Conservation (phyloP, 2,797 vertebrate genomes). For the Anabas testudineus region DNA sequence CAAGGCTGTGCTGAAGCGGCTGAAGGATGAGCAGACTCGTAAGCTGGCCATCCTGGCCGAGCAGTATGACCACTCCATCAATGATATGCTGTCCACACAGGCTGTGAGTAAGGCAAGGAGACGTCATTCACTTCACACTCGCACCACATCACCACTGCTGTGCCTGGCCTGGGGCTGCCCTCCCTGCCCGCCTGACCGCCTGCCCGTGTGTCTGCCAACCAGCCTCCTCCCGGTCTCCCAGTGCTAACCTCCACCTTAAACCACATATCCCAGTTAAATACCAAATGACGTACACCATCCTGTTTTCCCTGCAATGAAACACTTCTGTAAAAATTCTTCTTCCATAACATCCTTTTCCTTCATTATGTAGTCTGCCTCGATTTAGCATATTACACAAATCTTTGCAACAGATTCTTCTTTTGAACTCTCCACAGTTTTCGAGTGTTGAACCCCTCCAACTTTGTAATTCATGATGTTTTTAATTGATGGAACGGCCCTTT, state of each 20-base stretch:
- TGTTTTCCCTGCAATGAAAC: background rate
- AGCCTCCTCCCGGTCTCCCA: constrained; percentile 33
- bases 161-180: constrained; percentile 34
- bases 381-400: background rate
- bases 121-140: constrained; percentile 66
- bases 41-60: constrained; percentile 95
- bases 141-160: constrained; percentile 64
- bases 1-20: constrained; percentile 93
- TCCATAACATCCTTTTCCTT: constrained; percentile 1
- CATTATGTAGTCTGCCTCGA: background rate
- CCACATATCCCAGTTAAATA: constrained; percentile 2
- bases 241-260: constrained; percentile 26
- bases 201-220: constrained; percentile 13
- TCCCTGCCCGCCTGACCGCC: constrained; percentile 21
- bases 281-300: constrained; percentile 1
- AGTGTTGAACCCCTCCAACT: too few species aligned
- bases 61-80: constrained; percentile 97
- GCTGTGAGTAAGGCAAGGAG: constrained; percentile 88
- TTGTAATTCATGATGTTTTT: too few species aligned
- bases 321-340: background rate
- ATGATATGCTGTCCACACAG: constrained; percentile 96
- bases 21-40: constrained; percentile 95
- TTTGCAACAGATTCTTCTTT: too few species aligned
- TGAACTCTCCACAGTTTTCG: too few species aligned
- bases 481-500: too few species aligned